These are phyloP conservation scores for Eurystomus gularis DNA, from an alignment of 2,113 vertebrate genomes.

Conservation along the genomic window DNA sequence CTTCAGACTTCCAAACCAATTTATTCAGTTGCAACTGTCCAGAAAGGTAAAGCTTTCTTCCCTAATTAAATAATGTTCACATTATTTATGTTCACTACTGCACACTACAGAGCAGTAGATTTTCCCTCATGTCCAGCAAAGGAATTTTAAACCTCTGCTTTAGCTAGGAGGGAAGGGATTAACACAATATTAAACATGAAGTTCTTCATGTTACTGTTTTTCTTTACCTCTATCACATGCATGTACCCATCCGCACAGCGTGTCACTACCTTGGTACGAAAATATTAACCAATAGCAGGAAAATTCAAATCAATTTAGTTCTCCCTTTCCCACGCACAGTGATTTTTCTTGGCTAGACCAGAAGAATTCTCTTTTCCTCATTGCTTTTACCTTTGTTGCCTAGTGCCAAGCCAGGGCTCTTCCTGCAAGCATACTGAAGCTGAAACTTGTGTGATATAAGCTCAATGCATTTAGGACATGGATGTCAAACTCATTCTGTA, in stretches of 20 bases:
- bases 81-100: no score
- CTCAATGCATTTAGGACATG: neutral
- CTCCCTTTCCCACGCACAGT: neutral
- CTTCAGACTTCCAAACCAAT: neutral
- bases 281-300: neutral
- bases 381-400: neutral
- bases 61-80: neutral
- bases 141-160: neutral
- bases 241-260: neutral
- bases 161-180: neutral
- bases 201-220: neutral
- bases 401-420: neutral
- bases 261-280: neutral
- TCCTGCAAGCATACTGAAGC: neutral
- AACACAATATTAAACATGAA: neutral
- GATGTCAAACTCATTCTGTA: neutral
- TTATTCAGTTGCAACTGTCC: neutral
- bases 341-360: conserved; percentile 2
- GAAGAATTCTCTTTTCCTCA: neutral
- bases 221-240: neutral
- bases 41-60: neutral
- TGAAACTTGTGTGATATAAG: neutral
- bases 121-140: neutral
- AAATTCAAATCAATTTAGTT: neutral
- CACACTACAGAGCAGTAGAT: neutral